These are phyloP conservation scores for Pseudomyrmex pallidus DNA, from an alignment of 1,140 invertebrate species.

Conservation along the genomic window DNA sequence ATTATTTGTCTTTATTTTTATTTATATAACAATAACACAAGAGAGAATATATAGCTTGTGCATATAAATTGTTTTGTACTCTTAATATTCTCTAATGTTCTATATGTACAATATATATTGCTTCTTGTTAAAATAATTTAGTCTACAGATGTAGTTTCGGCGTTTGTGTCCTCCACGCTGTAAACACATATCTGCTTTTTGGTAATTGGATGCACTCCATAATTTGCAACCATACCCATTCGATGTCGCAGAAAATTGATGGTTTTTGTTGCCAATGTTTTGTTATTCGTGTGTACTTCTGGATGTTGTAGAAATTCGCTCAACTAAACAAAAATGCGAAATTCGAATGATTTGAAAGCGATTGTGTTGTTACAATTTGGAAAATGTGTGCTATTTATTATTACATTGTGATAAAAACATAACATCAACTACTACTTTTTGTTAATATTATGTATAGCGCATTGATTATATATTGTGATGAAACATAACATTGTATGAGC, in stretches of 20 bases:
- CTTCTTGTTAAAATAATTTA: constrained; percentile 6
- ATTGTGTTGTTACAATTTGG: neutral
- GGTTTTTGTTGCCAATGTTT: constrained; percentile 88
- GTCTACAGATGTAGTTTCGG: constrained; percentile 30
- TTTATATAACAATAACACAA: constrained; percentile 6
- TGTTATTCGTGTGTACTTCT: constrained; percentile 91
- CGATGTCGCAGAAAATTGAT: constrained; percentile 88
- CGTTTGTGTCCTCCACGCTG: constrained; percentile 63
- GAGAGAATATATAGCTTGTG: no score
- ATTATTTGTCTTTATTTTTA: constrained; percentile 24
- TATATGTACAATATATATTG: neutral
- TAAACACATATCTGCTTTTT: constrained; percentile 79
- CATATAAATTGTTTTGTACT: neutral
- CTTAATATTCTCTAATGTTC: neutral
- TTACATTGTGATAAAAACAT: neutral
- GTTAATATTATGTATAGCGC: constrained; percentile 31
- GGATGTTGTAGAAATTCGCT: constrained; percentile 90
- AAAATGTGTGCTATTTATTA: neutral
- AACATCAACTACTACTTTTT: neutral
- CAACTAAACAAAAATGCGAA: constrained; percentile 84
- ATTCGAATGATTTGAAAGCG: constrained; percentile 11
- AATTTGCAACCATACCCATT: constrained; percentile 84
- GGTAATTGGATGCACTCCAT: constrained; percentile 77
- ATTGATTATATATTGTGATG: no score
- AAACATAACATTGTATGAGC: no score